Evolutionary conservation across 2,888 invertebrate genomes (phyloP).

Genomic region (Tipula unca): DNA sequence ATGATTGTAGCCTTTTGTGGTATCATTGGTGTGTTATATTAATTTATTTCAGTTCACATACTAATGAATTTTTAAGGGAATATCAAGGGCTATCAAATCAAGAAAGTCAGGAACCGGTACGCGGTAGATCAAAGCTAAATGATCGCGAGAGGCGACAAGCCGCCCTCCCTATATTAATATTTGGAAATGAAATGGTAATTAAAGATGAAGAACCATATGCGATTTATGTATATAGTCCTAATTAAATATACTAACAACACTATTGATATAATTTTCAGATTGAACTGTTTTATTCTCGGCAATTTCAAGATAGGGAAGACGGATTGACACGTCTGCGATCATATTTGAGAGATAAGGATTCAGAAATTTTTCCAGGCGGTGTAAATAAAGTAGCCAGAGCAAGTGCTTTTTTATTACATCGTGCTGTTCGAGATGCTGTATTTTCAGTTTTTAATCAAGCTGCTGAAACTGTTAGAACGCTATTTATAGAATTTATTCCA

Average conservation of each 20-base stretch:
- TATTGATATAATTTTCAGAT: slow-evolving; percentile 47
- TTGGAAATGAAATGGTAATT: slow-evolving; percentile 74
- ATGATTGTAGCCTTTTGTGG: slow-evolving; percentile 2
- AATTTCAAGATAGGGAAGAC: slow-evolving; percentile 82
- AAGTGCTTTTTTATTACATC: slow-evolving; percentile 67
- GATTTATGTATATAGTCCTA: too few relatives aligned
- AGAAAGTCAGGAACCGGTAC: slow-evolving; percentile 33
- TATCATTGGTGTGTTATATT: slow-evolving; percentile 18
- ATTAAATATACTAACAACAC: neutral
- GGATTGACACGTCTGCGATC: slow-evolving; percentile 59
- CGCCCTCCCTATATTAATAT: slow-evolving; percentile 80
- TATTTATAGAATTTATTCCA: slow-evolving; percentile 77
- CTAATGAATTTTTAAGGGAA: slow-evolving; percentile 70
- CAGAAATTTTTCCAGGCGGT: slow-evolving; percentile 32
- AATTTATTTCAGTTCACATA: slow-evolving; percentile 57
- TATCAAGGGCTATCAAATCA: slow-evolving; percentile 50
- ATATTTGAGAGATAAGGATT: slow-evolving; percentile 37
- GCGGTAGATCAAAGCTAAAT: slow-evolving; percentile 50
- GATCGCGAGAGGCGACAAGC: slow-evolving; percentile 82
- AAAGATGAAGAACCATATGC: too few relatives aligned
- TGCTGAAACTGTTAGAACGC: slow-evolving; percentile 68
- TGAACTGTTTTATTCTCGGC: slow-evolving; percentile 84
- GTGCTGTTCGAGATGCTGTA: slow-evolving; percentile 77
- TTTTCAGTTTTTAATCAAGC: slow-evolving; percentile 81
- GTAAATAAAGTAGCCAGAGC: slow-evolving; percentile 77